These are phyloP conservation scores for Dreissena rostriformis DNA, from an alignment of 1,140 invertebrate genomes.

Conservation along the genomic window DNA sequence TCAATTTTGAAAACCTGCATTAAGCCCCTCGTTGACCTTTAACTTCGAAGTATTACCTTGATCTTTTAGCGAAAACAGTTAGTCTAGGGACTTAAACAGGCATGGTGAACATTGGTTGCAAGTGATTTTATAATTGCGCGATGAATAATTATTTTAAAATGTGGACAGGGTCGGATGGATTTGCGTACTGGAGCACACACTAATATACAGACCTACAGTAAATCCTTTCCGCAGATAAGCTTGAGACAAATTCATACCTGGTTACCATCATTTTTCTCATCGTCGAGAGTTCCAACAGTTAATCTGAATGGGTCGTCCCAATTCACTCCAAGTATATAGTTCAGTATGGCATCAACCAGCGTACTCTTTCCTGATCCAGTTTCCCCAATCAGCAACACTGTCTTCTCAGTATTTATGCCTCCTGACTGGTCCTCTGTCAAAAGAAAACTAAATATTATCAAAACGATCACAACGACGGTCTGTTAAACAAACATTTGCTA, in stretches of 20 bases:
- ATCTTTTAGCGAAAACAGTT: too few relatives aligned
- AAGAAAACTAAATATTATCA: background rate
- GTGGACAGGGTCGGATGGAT: background rate
- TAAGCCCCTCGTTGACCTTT: too few relatives aligned
- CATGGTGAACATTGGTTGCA: too few relatives aligned
- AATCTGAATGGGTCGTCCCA: too few relatives aligned
- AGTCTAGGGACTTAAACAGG: too few relatives aligned
- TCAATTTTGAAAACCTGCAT: too few relatives aligned
- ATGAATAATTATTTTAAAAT: background rate
- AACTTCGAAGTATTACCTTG: background rate
- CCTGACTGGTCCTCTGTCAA: background rate
- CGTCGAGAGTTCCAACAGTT: slow-evolving; percentile 11
- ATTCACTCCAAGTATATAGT: slow-evolving; percentile 30
- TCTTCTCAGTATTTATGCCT: slow-evolving; percentile 16
- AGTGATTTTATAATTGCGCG: too few relatives aligned
- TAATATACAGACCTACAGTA: background rate
- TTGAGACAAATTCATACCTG: too few relatives aligned
- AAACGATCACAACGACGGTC: background rate
- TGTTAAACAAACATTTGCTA: background rate
- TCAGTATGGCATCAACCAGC: slow-evolving; percentile 18
- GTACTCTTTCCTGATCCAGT: slow-evolving; percentile 50
- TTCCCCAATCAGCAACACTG: slow-evolving; percentile 41
- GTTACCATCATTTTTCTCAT: background rate
- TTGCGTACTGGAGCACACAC: background rate
- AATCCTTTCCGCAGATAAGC: background rate